A percentile compares a stretch with the other conserved stretches of the same genome.
Evolutionary conservation across 2,888 invertebrate genomes (phyloP).

Genomic region (Lymantria dispar): DNA sequence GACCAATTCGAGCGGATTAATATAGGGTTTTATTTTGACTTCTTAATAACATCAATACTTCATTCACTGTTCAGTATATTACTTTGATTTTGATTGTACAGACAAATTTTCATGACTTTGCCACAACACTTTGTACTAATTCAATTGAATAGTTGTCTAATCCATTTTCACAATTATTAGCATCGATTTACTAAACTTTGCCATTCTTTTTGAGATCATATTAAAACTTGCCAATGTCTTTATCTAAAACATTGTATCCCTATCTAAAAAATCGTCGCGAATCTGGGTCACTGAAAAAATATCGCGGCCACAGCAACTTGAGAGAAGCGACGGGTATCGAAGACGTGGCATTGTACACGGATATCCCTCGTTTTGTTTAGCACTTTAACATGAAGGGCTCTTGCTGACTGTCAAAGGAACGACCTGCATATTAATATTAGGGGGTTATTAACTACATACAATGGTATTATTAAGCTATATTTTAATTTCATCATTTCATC

Average conservation of each 20-base stretch:
- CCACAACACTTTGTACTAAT: no score
- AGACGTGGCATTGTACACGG: conserved; percentile 39
- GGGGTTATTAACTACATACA: conserved; percentile 18
- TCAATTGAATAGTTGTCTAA: no score
- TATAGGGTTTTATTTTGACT: no score
- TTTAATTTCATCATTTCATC: neutral
- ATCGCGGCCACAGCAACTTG: conserved; percentile 53
- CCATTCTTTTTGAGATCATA: no score
- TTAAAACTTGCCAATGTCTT: neutral
- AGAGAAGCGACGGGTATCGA: conserved; percentile 40
- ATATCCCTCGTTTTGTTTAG: conserved; percentile 64
- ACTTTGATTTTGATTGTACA: no score
- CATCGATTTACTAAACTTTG: no score
- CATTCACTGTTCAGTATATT: no score
- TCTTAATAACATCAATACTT: no score
- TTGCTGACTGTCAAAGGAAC: conserved; percentile 48
- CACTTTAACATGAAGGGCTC: conserved; percentile 43
- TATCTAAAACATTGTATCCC: neutral
- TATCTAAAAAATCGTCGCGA: conserved; percentile 21
- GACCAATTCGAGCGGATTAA: no score
- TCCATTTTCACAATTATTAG: no score
- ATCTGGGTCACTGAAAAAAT: conserved; percentile 62
- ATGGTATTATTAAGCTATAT: neutral
- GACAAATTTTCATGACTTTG: no score
- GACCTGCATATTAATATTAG: conserved; percentile 23